Base-by-base conservation (phyloP, 2,888 invertebrate species). In the Nycteola revayana region DNA sequence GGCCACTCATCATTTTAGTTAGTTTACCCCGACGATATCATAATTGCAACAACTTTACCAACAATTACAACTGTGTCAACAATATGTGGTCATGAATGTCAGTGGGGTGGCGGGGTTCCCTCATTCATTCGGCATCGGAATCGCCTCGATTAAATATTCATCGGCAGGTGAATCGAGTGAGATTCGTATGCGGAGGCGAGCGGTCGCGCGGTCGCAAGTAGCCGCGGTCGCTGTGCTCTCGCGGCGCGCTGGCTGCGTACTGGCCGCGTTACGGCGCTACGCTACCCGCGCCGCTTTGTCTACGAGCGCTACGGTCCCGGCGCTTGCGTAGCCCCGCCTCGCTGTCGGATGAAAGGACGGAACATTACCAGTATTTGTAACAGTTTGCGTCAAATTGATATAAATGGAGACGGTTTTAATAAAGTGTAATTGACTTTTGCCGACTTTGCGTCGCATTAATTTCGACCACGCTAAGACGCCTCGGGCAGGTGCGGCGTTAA, bases 301-400 rank as follows among this genome's bases (percentile, higher is more conserved):
- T 63, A 64, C 67, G 57, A 56, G 42, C 56, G 58, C 62, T 60
- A 60, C 65, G 67, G 60, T 64, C 70, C 67, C 60, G 64, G 87
- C 87, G 87, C 87, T 79, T 80, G 88, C 88, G 87, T 88, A 80
- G 82, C 84, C 71, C 85, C 84, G 81, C 85, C 84, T 84, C 78
- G 75, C 74, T 66, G 69, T 78, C 77, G 67, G 75, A 81, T 80
- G 77, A 85, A 85, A 86, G 80, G 83, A 84, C 82, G 76, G 82
- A 82, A 86, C 86, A 86, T 87, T 85, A 79, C 85, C 85, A 87
- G 87, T 88, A 87, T 88, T 88, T 87, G 87, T 87, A 87, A 86
- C 87, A 86, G 86, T 87, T 88, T 87, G 86, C 85, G 83, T 87
- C 87, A 88, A 88, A 88, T 88, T 88, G 87, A 88, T 87, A 88